phyloP scores from a whole-genome alignment of 1,140 invertebrate genomes.

The Drosophila burlai region DNA sequence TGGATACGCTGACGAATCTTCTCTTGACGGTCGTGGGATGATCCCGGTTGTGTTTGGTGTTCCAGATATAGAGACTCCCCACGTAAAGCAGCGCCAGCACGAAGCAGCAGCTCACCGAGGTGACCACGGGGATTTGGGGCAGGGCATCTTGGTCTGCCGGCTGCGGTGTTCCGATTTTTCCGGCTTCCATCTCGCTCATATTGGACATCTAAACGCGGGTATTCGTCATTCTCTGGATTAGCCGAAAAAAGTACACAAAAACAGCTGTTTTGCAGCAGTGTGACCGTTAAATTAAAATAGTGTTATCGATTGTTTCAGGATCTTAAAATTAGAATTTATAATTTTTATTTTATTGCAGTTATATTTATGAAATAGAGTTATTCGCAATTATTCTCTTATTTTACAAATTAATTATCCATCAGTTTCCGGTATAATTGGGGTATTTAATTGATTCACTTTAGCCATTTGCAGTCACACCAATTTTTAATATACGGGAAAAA shows the following conservation, averaged over 20 bases:
- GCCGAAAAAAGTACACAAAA: slow-evolving; percentile 32
- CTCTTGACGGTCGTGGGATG: slow-evolving; percentile 95
- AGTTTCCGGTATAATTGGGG: neutral
- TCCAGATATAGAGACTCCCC: slow-evolving; percentile 94
- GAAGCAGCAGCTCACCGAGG: slow-evolving; percentile 88
- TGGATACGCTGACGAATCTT: slow-evolving; percentile 93
- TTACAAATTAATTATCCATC: too few species aligned
- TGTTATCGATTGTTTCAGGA: neutral
- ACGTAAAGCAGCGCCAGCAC: slow-evolving; percentile 91
- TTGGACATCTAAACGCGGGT: slow-evolving; percentile 49
- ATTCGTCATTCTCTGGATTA: slow-evolving; percentile 42
- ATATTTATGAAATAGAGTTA: neutral
- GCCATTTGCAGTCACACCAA: neutral
- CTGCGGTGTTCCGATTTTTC: neutral
- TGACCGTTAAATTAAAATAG: neutral
- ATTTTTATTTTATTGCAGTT: neutral
- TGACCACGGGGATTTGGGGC: slow-evolving; percentile 63
- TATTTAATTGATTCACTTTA: too few species aligned
- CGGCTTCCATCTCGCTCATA: slow-evolving; percentile 28
- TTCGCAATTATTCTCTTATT: too few species aligned
- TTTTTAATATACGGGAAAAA: neutral
- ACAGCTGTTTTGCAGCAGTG: slow-evolving; percentile 34
- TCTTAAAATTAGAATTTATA: too few species aligned
- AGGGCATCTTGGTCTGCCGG: slow-evolving; percentile 11
- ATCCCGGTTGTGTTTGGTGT: slow-evolving; percentile 90